Base-by-base conservation (phyloP, 2,113 vertebrate species). In the Sterrhoptilus dennistouni region DNA sequence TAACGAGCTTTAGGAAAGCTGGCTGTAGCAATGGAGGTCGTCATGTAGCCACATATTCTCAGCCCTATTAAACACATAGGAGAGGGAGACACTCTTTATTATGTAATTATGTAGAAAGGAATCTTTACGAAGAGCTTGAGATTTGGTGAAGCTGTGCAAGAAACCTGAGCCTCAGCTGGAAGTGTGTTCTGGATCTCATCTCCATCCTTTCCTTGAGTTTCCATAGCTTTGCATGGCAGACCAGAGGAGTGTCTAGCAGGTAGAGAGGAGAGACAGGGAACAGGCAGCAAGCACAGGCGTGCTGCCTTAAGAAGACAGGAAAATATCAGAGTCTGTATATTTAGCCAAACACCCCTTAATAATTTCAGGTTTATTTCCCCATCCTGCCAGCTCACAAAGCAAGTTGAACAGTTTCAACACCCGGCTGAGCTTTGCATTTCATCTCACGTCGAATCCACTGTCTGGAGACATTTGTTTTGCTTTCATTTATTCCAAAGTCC, bases 401-500 rank as follows among this genome's bases (percentile, higher is more conserved):
- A 68, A 71, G 68, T 4, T 47, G 64, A 90, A 81, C n/a, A 56
- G 27, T 91, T 93, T 60, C 82, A 77, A 92, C 84, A 72, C 53
- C 22, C 6, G 1, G 6, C 35, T 95, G 74, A 94, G 91, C 68
- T 87, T 94, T 75, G 59, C 54, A 49, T 93, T 94, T 95, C 87
- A 38, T 87, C 91, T 91, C 70, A 82, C 3, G 0, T 84, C 0
- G 2, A 89, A 91, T 84, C 50, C 5, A 0, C 83, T 94, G 65
- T 94, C 77, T 96, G 50, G 69, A 91, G 69, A 65, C 44, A 57
- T 76, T 92, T 91, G 53, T 87, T 95, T 93, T 87, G 75, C 45
- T 89, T 93, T 91, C 78, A 89, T 93, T 96, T 96, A 85, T 94
- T 91, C 82, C 54, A 38, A 79, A 96, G 40, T 79, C 81, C 74